phyloP scores from a whole-genome alignment of 2,113 vertebrate genomes.

The Albula glossodonta region DNA sequence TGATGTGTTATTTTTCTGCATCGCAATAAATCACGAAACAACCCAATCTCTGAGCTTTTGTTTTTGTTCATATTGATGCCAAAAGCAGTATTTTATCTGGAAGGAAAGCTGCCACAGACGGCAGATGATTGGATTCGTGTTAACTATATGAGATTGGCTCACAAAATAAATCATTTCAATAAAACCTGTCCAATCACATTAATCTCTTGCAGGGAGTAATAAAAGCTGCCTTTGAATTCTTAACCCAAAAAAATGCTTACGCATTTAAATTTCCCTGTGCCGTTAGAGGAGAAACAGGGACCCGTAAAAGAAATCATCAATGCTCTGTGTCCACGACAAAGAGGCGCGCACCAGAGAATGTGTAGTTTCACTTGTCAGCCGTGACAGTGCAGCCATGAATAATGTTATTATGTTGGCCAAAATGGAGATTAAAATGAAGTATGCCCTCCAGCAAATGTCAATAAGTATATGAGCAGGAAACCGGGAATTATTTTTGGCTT shows the following conservation, averaged over 20 bases:
- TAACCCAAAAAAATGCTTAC: background rate
- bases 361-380: background rate
- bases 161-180: background rate
- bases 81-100: slow-evolving; percentile 12
- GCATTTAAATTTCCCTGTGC: background rate
- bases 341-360: background rate
- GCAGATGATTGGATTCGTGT: background rate
- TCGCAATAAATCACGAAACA: slow-evolving; percentile 1
- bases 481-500: background rate
- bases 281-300: background rate
- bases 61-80: background rate
- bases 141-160: background rate
- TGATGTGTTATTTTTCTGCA: slow-evolving; percentile 9
- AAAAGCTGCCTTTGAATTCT: background rate
- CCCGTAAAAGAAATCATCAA: background rate
- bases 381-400: background rate
- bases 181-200: background rate
- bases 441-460: background rate
- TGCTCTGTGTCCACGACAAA: background rate
- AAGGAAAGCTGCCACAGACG: background rate
- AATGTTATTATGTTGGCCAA: background rate
- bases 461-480: background rate
- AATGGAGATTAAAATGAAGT: background rate
- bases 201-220: background rate
- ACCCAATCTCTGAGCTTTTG: slow-evolving; percentile 4